Evolutionary conservation across 2,888 invertebrate species (phyloP).

Genomic region (Alcis repandata): DNA sequence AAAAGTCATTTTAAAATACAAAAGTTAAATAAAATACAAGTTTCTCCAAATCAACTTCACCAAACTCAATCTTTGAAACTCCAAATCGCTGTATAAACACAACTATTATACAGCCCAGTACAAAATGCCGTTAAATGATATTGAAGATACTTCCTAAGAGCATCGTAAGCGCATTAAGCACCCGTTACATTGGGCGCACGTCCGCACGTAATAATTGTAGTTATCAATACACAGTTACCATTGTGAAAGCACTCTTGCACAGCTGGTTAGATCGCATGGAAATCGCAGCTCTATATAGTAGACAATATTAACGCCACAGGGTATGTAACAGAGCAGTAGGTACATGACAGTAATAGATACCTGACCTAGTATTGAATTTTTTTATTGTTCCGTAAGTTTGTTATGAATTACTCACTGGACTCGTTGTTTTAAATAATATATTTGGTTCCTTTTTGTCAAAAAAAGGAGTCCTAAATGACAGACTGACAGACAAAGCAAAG

Average conservation of each 20-base stretch:
- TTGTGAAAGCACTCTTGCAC: constrained; percentile 47
- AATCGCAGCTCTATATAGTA: constrained; percentile 55
- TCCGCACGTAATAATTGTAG: constrained; percentile 42
- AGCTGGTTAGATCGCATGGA: constrained; percentile 51
- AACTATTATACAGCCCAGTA: constrained; percentile 10
- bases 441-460: too few species aligned
- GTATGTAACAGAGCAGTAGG: neutral
- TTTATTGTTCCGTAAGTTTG: too few species aligned
- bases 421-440: too few species aligned
- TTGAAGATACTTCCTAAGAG: constrained; percentile 6
- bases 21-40: too few species aligned
- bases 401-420: too few species aligned
- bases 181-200: constrained; percentile 40
- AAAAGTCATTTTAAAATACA: too few species aligned
- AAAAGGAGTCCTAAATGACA: too few species aligned
- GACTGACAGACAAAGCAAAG: too few species aligned
- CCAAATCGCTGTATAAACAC: neutral
- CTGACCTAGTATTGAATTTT: too few species aligned
- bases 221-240: constrained; percentile 50
- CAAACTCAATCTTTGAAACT: neutral
- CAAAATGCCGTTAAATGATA: constrained; percentile 2
- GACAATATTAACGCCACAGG: constrained; percentile 29
- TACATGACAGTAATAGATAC: too few species aligned
- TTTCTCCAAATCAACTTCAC: too few species aligned
- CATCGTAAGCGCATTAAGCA: constrained; percentile 25